These are phyloP conservation scores for Heliconius ethilla DNA, from an alignment of 2,888 invertebrate genomes.

Conservation along the genomic window DNA sequence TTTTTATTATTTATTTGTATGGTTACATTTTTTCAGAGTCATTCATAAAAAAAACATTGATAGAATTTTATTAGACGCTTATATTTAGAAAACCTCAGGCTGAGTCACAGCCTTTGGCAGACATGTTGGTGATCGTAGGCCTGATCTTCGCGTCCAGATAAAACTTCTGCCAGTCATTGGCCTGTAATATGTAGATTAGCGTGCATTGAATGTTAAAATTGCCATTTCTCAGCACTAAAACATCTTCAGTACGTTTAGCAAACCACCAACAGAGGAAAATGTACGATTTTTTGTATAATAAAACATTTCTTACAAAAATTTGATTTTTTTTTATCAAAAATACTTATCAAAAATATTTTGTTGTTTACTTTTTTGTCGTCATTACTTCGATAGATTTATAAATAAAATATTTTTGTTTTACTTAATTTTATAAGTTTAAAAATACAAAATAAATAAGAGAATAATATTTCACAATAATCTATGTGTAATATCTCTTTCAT, in stretches of 20 bases:
- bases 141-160: slow-evolving; percentile 5
- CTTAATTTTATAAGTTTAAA: not conserved
- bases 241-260: not conserved
- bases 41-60: not conserved
- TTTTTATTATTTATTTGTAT: not conserved
- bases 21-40: not conserved
- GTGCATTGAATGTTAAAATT: slow-evolving; percentile 1
- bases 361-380: not conserved
- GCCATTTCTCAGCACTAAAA: not conserved
- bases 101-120: slow-evolving; percentile 9
- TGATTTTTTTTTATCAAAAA: too few species aligned
- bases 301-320: not conserved
- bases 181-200: slow-evolving; percentile 4
- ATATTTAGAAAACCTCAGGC: not conserved
- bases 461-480: not conserved
- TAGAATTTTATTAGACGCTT: not conserved
- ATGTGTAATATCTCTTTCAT: slow-evolving; percentile 11
- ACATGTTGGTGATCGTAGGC: slow-evolving; percentile 4
- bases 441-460: not conserved
- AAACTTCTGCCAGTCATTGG: slow-evolving; percentile 7
- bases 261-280: not conserved
- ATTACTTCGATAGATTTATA: not conserved
- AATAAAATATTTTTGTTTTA: not conserved
- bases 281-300: not conserved
- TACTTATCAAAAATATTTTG: not conserved